A percentile compares a stretch with the other conserved stretches of the same genome.
Conservation (phyloP, 2,888 invertebrate genomes). For the Pseudolycoriella hygida region DNA sequence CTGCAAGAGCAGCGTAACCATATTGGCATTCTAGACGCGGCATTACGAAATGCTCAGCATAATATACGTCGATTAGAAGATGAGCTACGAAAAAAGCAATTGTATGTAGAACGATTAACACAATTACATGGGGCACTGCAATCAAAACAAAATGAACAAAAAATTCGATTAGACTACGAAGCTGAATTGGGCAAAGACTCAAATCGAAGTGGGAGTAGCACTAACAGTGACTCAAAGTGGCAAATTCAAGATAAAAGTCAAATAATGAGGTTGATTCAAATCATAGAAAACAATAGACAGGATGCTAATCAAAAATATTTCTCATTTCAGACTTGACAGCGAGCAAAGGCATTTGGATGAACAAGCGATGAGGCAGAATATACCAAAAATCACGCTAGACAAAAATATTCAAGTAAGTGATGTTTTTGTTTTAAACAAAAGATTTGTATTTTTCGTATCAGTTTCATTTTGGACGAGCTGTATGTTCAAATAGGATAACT, state of each 20-base stretch:
- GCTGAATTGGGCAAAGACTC: slow-evolving; percentile 42
- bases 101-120: slow-evolving; percentile 67
- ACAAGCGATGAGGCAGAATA: slow-evolving; percentile 59
- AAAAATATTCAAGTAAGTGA: slow-evolving; percentile 17
- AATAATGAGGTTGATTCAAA: slow-evolving; percentile 32
- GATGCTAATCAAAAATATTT: neutral
- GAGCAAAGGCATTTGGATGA: slow-evolving; percentile 73
- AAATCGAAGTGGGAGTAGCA: slow-evolving; percentile 18
- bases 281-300: neutral
- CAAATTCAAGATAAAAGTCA: slow-evolving; percentile 47
- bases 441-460: too few relatives aligned
- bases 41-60: slow-evolving; percentile 76
- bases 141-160: slow-evolving; percentile 62
- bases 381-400: slow-evolving; percentile 50
- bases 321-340: slow-evolving; percentile 38
- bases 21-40: slow-evolving; percentile 70
- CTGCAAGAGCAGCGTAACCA: slow-evolving; percentile 59
- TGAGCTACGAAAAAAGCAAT: slow-evolving; percentile 73
- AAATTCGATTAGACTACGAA: slow-evolving; percentile 68
- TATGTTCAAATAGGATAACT: too few relatives aligned
- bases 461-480: too few relatives aligned
- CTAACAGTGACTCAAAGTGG: slow-evolving; percentile 38
- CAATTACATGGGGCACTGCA: slow-evolving; percentile 60
- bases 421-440: neutral
- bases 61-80: slow-evolving; percentile 77